These are phyloP conservation scores for Pseudomyrmex dendroicus DNA, from an alignment of 1,140 invertebrate genomes.

Conservation along the genomic window DNA sequence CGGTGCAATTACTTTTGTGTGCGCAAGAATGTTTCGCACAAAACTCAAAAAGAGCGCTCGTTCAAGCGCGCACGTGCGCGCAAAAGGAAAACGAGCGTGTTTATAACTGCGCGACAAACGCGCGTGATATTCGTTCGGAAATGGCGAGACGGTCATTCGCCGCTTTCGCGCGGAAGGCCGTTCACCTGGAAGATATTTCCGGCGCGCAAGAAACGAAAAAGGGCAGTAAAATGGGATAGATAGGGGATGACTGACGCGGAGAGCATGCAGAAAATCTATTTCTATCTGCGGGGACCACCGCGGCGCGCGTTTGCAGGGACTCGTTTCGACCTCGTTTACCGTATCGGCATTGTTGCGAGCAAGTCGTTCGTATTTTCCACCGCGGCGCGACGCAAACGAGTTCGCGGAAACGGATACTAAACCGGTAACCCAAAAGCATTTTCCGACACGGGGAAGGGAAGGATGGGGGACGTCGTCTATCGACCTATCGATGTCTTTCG, in stretches of 20 bases:
- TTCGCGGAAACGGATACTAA: conserved; percentile 54
- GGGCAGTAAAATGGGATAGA: conserved; percentile 14
- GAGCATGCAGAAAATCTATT: conserved; percentile 49
- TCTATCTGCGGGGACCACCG: not conserved
- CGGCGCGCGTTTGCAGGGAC: conserved; percentile 28
- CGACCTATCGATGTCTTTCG: conserved; percentile 56
- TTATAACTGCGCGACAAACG: not conserved
- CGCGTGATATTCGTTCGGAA: not conserved
- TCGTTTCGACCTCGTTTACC: conserved; percentile 50
- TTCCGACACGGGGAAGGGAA: not conserved
- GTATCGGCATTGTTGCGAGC: conserved; percentile 53
- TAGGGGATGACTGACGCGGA: not conserved
- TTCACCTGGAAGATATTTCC: conserved; percentile 40
- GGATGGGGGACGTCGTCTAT: not conserved
- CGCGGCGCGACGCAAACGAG: conserved; percentile 41
- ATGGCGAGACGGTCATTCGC: conserved; percentile 6
- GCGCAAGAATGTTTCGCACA: too few relatives aligned
- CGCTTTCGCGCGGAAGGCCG: not conserved
- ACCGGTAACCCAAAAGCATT: not conserved
- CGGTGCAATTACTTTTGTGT: not conserved
- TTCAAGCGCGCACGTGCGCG: not conserved
- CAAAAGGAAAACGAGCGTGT: not conserved
- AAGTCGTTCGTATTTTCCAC: conserved; percentile 63
- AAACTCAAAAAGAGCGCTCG: not conserved
- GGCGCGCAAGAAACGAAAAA: conserved; percentile 26